Percentiles rank a stretch among this genome's conserved stretches.
phyloP scores from a whole-genome alignment of 1,140 invertebrate genomes.

The Anoplophora glabripennis region DNA sequence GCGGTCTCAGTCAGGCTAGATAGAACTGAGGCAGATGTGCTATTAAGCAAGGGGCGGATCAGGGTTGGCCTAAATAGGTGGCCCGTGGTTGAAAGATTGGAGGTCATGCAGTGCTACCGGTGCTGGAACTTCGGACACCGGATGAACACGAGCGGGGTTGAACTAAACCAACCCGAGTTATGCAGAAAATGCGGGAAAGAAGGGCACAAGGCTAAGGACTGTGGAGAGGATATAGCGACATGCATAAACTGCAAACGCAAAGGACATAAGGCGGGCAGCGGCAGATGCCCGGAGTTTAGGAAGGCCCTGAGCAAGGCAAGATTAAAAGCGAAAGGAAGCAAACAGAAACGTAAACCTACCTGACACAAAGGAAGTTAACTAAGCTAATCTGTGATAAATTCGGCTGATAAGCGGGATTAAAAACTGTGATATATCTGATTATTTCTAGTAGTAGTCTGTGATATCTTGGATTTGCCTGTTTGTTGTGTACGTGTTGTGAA shows the following conservation, averaged over 20 bases:
- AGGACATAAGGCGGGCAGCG: not conserved
- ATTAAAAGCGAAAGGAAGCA: not conserved
- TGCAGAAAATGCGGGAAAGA: slow-evolving; percentile 3
- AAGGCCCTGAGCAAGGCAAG: not conserved
- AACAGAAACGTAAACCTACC: not conserved
- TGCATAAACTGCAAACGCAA: slow-evolving; percentile 1
- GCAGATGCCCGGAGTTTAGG: not conserved
- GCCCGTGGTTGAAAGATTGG: too few species aligned
- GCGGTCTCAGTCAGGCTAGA: too few species aligned
- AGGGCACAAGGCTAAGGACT: slow-evolving; percentile 2
- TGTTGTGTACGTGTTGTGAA: too few species aligned
- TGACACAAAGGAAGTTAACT: not conserved
- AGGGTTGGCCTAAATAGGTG: too few species aligned
- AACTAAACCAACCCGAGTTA: not conserved
- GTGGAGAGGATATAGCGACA: not conserved
- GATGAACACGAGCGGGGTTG: not conserved
- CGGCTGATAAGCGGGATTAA: too few species aligned
- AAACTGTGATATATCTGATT: too few species aligned
- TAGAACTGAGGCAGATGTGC: too few species aligned
- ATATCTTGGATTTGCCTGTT: too few species aligned
- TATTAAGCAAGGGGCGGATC: too few species aligned
- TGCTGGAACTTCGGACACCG: slow-evolving; percentile 5
- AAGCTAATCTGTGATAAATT: too few species aligned
- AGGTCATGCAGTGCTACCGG: not conserved
- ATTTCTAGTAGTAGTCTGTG: too few species aligned